phyloP scores from a whole-genome alignment of 1,140 invertebrate species.

The Brachionus calyciflorus region DNA sequence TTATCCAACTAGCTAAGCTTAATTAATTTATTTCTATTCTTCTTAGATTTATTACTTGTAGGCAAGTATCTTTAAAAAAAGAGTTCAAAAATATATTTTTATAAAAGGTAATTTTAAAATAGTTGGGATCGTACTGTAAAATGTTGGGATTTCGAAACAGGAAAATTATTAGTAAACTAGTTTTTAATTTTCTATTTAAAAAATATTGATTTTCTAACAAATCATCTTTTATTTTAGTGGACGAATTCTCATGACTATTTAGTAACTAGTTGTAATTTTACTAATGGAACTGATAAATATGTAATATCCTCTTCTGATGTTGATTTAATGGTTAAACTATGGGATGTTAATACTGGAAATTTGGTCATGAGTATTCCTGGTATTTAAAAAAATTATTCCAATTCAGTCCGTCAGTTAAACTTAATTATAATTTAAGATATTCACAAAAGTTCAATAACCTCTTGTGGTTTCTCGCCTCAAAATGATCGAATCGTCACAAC shows the following conservation, averaged over 20 bases:
- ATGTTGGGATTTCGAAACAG: conserved; percentile 55
- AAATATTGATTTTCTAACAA: neutral
- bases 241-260: conserved; percentile 53
- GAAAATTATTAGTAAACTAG: conserved; percentile 52
- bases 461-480: conserved; percentile 53
- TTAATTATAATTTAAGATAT: conserved; percentile 24
- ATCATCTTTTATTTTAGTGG: conserved; percentile 50
- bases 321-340: conserved; percentile 54
- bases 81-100: too few species aligned
- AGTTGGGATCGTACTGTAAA: conserved; percentile 58
- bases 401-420: neutral
- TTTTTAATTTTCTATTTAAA: too few species aligned
- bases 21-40: neutral
- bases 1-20: neutral
- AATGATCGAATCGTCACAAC: conserved; percentile 58
- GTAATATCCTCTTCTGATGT: conserved; percentile 55
- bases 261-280: conserved; percentile 55
- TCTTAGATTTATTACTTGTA: conserved; percentile 40
- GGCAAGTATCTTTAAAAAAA: neutral
- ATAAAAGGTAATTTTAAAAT: neutral
- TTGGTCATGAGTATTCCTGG: conserved; percentile 50
- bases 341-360: conserved; percentile 54
- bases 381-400: conserved; percentile 50
- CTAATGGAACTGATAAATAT: conserved; percentile 52
- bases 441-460: conserved; percentile 56